Evolutionary conservation across 2,888 invertebrate species (phyloP).

Genomic region (Cephonodes hylas): DNA sequence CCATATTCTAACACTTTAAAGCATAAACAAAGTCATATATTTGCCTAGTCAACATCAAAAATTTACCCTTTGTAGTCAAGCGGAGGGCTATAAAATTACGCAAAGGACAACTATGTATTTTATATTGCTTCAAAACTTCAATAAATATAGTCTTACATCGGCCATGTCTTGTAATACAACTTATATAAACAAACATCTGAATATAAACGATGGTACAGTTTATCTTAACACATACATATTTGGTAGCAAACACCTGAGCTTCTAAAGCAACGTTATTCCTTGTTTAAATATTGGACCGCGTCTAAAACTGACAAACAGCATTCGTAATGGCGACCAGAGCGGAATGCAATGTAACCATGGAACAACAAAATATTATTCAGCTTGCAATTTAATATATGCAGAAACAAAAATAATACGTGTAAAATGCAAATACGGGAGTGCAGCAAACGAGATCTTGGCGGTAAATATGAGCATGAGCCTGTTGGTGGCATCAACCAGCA

Average conservation of each 20-base stretch:
- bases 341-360: neutral
- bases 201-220: neutral
- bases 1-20: no score
- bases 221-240: neutral
- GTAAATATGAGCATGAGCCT: constrained; percentile 61
- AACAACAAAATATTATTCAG: neutral
- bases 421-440: constrained; percentile 56
- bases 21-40: no score
- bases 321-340: neutral
- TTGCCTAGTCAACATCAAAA: no score
- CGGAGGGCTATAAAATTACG: no score
- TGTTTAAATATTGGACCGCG: neutral
- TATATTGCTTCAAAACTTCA: no score
- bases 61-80: no score
- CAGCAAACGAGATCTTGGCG: constrained; percentile 58
- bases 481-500: constrained; percentile 62
- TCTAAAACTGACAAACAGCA: neutral
- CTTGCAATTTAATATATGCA: constrained; percentile 6
- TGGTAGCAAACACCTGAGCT: neutral
- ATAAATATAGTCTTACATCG: no score
- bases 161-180: no score
- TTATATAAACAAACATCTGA: neutral
- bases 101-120: no score
- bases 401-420: constrained; percentile 46
- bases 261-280: neutral